Evolutionary conservation across 1,140 invertebrate species (phyloP), one percentile per base, ranked within the genome.

Genomic region (Orchestia grillus): DNA sequence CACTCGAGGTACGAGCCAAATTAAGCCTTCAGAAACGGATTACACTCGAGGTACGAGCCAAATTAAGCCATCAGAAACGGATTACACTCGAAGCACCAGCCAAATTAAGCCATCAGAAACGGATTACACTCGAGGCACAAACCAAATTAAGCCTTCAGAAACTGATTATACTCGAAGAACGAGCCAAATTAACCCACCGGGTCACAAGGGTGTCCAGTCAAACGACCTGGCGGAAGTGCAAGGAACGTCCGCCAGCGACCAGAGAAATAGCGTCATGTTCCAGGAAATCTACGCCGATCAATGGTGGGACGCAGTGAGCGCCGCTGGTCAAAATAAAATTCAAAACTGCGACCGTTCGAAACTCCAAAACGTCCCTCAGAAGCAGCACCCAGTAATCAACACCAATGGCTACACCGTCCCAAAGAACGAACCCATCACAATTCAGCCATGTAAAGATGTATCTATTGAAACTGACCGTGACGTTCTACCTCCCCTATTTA

Each of bases 261-360:
- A 94, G 40, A 44, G 92, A 47, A 44, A 94, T 47, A 94, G 92
- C 44, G 44, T 94, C 3, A 94, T 94, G 92, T 94, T 94, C 44
- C 92, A 94, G 44, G 92, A 94, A 94, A 94, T 44, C 15, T 94
- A 94, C 44, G 92, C 92, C 41, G 92, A 94, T 8, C 92, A 94
- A 94, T 94, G 92, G 92, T 47, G 43, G 92, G 92, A 94, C 41
- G 92, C 92, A 16, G 44, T 36, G 6, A 8, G 15, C 42, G 36
- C 88, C 8, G 42, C 16, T 28, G 41, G 41, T 90, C 8, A 42
- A 28, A 90, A 90, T 44, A 90, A 90, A 42, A 41, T 43, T 90
- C 41, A 36, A 90, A 90, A 90, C 41, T 90, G 41, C 43, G 28
- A 90, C 16, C 87, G 8, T 53, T 53, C 47, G 19, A 53, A 53